phyloP scores from a whole-genome alignment of 2,113 vertebrate species.

The Tautogolabrus adspersus region DNA sequence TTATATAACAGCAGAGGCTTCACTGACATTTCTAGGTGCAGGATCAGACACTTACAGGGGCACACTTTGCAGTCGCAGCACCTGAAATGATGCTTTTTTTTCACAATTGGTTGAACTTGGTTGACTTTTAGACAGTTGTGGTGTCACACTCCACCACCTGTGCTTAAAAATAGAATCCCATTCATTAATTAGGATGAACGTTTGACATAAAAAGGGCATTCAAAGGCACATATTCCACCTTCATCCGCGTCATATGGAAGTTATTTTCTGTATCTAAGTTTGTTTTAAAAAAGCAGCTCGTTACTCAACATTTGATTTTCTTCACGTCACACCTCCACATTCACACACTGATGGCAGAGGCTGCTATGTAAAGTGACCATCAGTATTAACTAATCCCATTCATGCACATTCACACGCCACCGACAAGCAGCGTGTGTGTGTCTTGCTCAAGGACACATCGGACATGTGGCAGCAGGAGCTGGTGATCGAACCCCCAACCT shows the following conservation, averaged over 20 bases:
- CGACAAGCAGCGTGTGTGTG: too few relatives aligned
- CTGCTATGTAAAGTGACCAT: too few relatives aligned
- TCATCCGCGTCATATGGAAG: background rate
- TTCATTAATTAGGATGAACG: conserved; percentile 16
- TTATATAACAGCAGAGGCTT: background rate
- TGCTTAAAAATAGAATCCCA: background rate
- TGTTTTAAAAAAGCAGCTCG: too few relatives aligned
- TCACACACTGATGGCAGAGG: too few relatives aligned
- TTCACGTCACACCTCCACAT: too few relatives aligned
- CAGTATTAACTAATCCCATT: too few relatives aligned
- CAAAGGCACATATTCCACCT: background rate
- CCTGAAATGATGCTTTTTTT: background rate
- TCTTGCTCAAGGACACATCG: too few relatives aligned
- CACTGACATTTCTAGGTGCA: background rate
- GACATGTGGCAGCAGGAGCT: too few relatives aligned
- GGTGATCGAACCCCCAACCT: too few relatives aligned
- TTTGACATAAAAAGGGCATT: background rate
- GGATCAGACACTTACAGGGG: background rate
- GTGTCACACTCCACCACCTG: background rate
- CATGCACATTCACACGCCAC: too few relatives aligned
- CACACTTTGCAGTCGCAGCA: background rate
- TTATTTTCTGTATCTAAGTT: too few relatives aligned
- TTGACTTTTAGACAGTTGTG: background rate
- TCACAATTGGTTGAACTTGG: background rate
- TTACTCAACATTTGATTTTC: too few relatives aligned